Evolutionary conservation across 2,888 invertebrate species (phyloP), one percentile per base, ranked within the genome.

Genomic region (Nineta flava): DNA sequence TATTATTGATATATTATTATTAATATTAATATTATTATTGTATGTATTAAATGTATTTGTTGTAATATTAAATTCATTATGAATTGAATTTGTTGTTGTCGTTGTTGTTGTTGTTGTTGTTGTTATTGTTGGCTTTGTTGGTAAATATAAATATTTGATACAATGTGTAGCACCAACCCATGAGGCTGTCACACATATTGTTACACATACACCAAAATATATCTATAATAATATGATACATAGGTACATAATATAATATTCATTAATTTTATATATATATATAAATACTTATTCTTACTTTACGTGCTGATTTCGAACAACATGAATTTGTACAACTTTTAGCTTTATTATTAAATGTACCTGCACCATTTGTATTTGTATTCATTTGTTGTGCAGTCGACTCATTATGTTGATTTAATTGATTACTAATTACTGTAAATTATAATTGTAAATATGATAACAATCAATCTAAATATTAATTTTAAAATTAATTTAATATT

Each of bases 151-250:
- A 62, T 87, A 84, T 68, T 90, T 90, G 58, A 91, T 84, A 65
- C 87, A 85, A 63, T 93, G 91, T 1, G 92, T 90, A n/a, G 88
- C 84, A 0, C 88, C 88, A 45, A 91, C 92, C 91, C 92, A 93
- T 12, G 87, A 84, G 9, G 81, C 81, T n/a, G 91, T 90, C 49
- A 92, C 81, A 57, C 83, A 77, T 50, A 87, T 75, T 38, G 86
- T 91, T 53, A 92, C 86, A 70, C 88, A 86, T 53, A 90, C 78
- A 48, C 91, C 91, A 64, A 83, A 87, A 64, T 90, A 88, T 63
- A 91, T 86, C 88, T 90, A 26, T 19, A 4, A 4, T 19, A 26
- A 26, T 26, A 26, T 26, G 5, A 19, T 26, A 26, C 2, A 26
- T 26, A n/a, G n/a, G n/a, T n/a, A n/a, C n/a, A 71, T 47, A 73